phyloP scores from a whole-genome alignment of 2,888 invertebrate species.

The Oligia latruncula region DNA sequence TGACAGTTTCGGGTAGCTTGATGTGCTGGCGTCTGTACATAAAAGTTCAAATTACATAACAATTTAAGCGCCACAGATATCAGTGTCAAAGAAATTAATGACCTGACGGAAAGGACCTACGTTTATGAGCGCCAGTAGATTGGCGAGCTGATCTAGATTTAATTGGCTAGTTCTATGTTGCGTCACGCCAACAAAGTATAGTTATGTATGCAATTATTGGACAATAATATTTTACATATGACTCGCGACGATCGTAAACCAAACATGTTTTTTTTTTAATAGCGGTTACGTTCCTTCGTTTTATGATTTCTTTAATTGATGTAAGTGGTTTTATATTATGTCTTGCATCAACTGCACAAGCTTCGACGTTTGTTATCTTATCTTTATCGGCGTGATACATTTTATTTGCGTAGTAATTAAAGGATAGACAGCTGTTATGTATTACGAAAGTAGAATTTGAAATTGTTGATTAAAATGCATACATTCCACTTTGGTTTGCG shows the following conservation, averaged over 20 bases:
- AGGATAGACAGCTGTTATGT: constrained; percentile 26
- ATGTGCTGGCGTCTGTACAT: not conserved
- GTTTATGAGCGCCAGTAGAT: constrained; percentile 59
- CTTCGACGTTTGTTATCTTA: constrained; percentile 27
- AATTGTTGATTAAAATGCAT: not conserved
- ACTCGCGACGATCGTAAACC: constrained; percentile 48
- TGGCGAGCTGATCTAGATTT: constrained; percentile 65
- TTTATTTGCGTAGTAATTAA: constrained; percentile 33
- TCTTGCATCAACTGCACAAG: constrained; percentile 45
- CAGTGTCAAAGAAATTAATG: constrained; percentile 69
- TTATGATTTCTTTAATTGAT: constrained; percentile 60
- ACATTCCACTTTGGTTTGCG: constrained; percentile 5
- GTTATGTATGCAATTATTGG: constrained; percentile 51
- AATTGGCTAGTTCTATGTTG: constrained; percentile 62
- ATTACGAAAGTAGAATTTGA: constrained; percentile 30
- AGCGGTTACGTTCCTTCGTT: constrained; percentile 55
- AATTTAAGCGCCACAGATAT: constrained; percentile 54
- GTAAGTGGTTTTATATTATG: constrained; percentile 43
- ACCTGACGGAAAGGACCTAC: constrained; percentile 67
- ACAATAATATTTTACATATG: constrained; percentile 58
- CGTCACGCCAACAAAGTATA: constrained; percentile 51
- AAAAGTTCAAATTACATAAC: constrained; percentile 19
- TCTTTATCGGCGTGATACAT: constrained; percentile 11
- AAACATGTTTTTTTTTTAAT: constrained; percentile 55
- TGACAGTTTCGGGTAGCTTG: no score